phyloP scores from a whole-genome alignment of 1,140 invertebrate genomes.

The Drosophila subobscura region DNA sequence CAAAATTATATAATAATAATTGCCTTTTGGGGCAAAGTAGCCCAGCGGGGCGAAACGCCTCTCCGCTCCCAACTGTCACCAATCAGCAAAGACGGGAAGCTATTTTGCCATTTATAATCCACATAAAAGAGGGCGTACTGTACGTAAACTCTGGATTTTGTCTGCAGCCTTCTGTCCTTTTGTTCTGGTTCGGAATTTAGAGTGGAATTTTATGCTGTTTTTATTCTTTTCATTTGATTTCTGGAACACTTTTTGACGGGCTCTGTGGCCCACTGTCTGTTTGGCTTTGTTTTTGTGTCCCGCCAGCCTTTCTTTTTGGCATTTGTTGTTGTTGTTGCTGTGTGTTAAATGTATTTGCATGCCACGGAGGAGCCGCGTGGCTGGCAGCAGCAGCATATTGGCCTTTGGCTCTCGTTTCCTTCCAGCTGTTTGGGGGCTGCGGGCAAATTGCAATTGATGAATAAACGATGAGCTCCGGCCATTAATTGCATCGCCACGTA shows the following conservation, averaged over 20 bases:
- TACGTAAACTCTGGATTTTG: no score
- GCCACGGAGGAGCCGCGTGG: constrained; percentile 30
- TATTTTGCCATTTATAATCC: constrained; percentile 26
- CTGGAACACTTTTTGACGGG: no score
- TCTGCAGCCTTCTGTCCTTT: no score
- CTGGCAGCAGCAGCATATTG: neutral
- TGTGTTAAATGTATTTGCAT: constrained; percentile 53
- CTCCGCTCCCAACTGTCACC: constrained; percentile 31
- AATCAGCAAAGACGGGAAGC: constrained; percentile 31
- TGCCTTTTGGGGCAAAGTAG: constrained; percentile 9
- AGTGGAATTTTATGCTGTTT: no score
- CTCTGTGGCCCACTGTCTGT: neutral
- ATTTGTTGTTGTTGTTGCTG: constrained; percentile 23
- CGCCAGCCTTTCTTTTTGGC: constrained; percentile 6
- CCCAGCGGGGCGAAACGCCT: constrained; percentile 20
- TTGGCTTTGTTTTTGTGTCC: constrained; percentile 1
- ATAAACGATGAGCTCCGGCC: constrained; percentile 45
- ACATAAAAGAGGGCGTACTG: no score
- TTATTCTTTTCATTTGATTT: no score
- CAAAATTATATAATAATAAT: constrained; percentile 38
- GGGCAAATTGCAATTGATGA: constrained; percentile 63
- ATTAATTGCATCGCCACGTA: constrained; percentile 51
- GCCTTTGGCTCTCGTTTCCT: constrained; percentile 24
- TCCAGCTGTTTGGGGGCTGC: constrained; percentile 37
- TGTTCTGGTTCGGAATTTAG: no score